A percentile compares a stretch with the other conserved stretches of the same genome.
Evolutionary conservation across 2,888 invertebrate species (phyloP).

Genomic region (Baccha elongata): DNA sequence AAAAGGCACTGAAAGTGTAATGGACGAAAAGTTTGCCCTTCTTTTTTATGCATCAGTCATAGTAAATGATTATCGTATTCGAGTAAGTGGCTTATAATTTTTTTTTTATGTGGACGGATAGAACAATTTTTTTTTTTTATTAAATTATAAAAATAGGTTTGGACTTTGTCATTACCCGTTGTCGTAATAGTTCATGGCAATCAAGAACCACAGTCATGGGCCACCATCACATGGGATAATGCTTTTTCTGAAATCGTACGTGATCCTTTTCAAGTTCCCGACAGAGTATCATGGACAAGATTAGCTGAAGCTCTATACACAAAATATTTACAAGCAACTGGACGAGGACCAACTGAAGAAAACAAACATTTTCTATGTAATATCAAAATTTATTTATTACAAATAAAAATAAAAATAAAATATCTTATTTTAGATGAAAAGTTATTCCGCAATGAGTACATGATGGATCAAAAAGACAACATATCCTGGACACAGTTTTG

Average conservation of each 20-base stretch:
- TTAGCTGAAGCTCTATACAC: constrained; percentile 95
- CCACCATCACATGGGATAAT: constrained; percentile 99
- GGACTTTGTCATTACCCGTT: constrained; percentile 98
- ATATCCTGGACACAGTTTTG: constrained; percentile 96
- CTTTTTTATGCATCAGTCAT: constrained; percentile 93
- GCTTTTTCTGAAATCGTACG: constrained; percentile 97
- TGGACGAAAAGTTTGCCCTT: constrained; percentile 98
- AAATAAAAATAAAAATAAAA: not conserved
- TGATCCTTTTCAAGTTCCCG: constrained; percentile 95
- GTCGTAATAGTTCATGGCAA: constrained; percentile 99
- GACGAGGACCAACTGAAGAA: constrained; percentile 92
- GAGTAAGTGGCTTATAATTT: constrained; percentile 90
- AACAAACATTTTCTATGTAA: constrained; percentile 96
- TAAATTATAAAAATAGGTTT: constrained; percentile 84
- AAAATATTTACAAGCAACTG: constrained; percentile 95
- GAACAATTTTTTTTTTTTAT: not conserved
- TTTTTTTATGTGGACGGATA: not conserved
- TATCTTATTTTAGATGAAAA: constrained; percentile 79
- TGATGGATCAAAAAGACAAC: constrained; percentile 79
- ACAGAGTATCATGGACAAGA: constrained; percentile 93
- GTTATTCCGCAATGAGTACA: constrained; percentile 79
- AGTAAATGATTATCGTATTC: constrained; percentile 84
- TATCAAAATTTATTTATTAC: constrained; percentile 82
- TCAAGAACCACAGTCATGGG: constrained; percentile 99
- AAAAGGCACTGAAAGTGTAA: constrained; percentile 98